These are phyloP conservation scores for Rutpela maculata DNA, from an alignment of 2,888 invertebrate species.

Conservation along the genomic window DNA sequence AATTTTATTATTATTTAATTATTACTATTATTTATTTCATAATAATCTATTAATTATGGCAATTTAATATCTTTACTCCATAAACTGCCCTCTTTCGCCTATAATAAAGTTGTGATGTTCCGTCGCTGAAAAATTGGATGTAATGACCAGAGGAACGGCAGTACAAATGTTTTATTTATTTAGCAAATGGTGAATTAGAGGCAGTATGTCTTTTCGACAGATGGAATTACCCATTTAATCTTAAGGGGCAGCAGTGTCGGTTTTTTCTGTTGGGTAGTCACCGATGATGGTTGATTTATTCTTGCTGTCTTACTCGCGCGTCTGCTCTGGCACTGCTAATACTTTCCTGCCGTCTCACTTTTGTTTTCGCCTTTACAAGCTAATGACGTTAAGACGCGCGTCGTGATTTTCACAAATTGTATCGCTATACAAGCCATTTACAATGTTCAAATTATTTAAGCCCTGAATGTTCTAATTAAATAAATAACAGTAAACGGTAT, in stretches of 20 bases:
- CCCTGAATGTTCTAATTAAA: conserved; percentile 22
- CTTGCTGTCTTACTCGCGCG: conserved; percentile 16
- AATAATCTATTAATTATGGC: too few relatives aligned
- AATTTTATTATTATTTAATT: too few relatives aligned
- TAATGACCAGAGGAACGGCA: conserved; percentile 31
- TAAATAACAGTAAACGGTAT: too few relatives aligned
- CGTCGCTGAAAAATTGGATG: conserved; percentile 31
- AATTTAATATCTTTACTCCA: too few relatives aligned
- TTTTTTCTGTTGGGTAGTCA: conserved; percentile 18
- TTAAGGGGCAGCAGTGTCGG: conserved; percentile 32
- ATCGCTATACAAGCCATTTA: not conserved
- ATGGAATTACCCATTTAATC: conserved; percentile 39
- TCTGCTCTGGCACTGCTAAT: conserved; percentile 8
- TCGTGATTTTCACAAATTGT: not conserved
- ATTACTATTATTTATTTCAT: too few relatives aligned
- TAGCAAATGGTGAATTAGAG: conserved; percentile 40
- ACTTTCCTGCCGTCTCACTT: conserved; percentile 1
- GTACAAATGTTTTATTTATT: conserved; percentile 40
- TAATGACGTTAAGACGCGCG: conserved; percentile 13
- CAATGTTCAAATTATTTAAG: conserved; percentile 5
- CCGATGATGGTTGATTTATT: conserved; percentile 30
- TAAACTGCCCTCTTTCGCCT: not conserved
- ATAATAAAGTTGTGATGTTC: conserved; percentile 3
- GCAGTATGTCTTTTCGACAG: conserved; percentile 40
- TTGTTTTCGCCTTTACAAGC: conserved; percentile 1